Conservation (phyloP, 2,888 invertebrate genomes). For the Hypselothyrea guttata region DNA sequence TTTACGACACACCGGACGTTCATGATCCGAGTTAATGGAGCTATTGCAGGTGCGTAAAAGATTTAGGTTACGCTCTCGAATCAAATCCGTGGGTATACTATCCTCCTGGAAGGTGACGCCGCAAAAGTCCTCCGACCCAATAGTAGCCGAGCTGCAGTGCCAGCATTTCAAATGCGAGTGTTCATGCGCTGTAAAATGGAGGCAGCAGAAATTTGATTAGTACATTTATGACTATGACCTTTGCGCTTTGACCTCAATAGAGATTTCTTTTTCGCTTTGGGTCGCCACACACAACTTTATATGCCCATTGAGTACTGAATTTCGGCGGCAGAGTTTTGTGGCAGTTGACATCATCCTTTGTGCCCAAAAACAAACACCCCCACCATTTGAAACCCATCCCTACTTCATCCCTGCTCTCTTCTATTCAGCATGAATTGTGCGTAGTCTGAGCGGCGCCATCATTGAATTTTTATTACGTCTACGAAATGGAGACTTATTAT, state of each 20-base stretch:
- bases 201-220: conserved; percentile 14
- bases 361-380: conserved; percentile 24
- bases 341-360: conserved; percentile 43
- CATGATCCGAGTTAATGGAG: conserved; percentile 79
- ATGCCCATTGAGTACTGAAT: conserved; percentile 6
- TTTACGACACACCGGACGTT: conserved; percentile 80
- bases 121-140: conserved; percentile 80
- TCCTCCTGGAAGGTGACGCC: conserved; percentile 77
- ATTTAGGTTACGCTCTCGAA: conserved; percentile 76
- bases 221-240: conserved; percentile 33
- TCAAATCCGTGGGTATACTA: conserved; percentile 69
- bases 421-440: conserved; percentile 23
- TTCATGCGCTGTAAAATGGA: conserved; percentile 28
- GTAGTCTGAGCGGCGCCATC: conserved; percentile 57
- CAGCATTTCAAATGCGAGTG: conserved; percentile 75
- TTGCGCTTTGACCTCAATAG: conserved; percentile 35
- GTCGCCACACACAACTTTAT: conserved; percentile 1
- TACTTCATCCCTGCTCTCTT: conserved; percentile 17
- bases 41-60: conserved; percentile 75
- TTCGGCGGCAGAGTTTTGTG: background rate
- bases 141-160: conserved; percentile 80
- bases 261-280: conserved; percentile 3
- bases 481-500: conserved; percentile 25
- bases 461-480: conserved; percentile 49
- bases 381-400: conserved; percentile 1